Percentiles rank a stretch among this genome's conserved stretches.
Conservation (phyloP, 2,113 vertebrate genomes). For the Elaphurus davidianus region DNA sequence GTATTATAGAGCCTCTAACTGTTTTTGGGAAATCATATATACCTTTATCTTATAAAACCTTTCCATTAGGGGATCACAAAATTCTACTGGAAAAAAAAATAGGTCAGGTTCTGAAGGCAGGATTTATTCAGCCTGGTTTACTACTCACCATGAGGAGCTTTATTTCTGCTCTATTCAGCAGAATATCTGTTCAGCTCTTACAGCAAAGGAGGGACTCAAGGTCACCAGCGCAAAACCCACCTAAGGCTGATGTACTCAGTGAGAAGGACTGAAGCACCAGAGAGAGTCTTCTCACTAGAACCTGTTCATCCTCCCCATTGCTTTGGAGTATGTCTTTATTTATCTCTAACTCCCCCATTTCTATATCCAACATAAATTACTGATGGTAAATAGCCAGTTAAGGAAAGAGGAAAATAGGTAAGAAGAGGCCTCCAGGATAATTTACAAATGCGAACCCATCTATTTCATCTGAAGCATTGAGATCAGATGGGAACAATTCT, state of each 20-base stretch:
- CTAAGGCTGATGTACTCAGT: not conserved
- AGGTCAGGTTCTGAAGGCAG: slow-evolving; percentile 46
- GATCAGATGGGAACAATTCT: not conserved
- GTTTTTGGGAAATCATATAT: slow-evolving; percentile 47
- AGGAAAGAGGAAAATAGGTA: not conserved
- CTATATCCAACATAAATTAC: not conserved
- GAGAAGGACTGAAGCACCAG: not conserved
- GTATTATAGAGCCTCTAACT: slow-evolving; percentile 27
- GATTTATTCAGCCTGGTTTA: slow-evolving; percentile 59
- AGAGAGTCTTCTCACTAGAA: not conserved
- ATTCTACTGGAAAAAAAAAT: slow-evolving; percentile 42
- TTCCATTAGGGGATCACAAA: slow-evolving; percentile 46
- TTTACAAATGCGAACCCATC: not conserved
- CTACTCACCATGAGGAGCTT: not conserved
- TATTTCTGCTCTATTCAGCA: slow-evolving; percentile 56
- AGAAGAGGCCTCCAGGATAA: not conserved
- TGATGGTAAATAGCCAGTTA: not conserved
- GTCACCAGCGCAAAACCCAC: slow-evolving; percentile 7
- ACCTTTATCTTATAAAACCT: slow-evolving; percentile 19
- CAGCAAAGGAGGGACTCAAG: slow-evolving; percentile 16
- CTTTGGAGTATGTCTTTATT: not conserved
- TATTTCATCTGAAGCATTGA: not conserved
- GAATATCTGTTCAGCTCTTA: not conserved
- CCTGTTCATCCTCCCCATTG: not conserved
- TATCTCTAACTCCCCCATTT: not conserved